Conservation (phyloP, 2,797 vertebrate genomes). For the Enteromius trimaculatus region DNA sequence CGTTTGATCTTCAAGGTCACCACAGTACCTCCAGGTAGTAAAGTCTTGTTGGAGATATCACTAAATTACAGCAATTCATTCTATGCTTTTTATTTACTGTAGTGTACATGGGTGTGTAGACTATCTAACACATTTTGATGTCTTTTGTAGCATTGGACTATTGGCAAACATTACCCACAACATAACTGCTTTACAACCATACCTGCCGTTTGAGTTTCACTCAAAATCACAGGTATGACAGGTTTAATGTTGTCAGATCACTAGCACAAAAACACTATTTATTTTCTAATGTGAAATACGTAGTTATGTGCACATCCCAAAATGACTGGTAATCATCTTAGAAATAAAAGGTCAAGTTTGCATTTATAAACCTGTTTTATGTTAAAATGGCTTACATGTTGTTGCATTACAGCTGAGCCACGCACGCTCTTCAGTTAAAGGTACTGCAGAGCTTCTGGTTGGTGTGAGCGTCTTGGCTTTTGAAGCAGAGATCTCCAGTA, state of each 20-base stretch:
- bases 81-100: background rate
- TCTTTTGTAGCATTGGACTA: conserved; percentile 79
- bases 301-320: background rate
- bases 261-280: too few species aligned
- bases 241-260: background rate
- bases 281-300: too few species aligned
- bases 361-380: background rate
- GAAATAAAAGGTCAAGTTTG: background rate
- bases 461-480: conserved; percentile 69
- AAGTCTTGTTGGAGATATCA: background rate
- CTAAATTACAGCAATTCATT: background rate
- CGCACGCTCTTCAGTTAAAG: conserved; percentile 64
- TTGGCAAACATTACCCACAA: conserved; percentile 77
- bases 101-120: background rate
- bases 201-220: conserved; percentile 76
- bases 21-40: conserved; percentile 76
- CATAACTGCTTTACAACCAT: conserved; percentile 72
- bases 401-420: conserved; percentile 71
- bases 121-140: background rate
- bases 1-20: conserved; percentile 75
- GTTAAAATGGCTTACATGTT: background rate
- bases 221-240: conserved; percentile 79
- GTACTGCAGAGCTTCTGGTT: conserved; percentile 67
- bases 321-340: background rate
- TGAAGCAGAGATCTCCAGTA: conserved; percentile 65